These are phyloP conservation scores for Orycteropus afer DNA, from an alignment of 2,113 vertebrate species.

Conservation along the genomic window DNA sequence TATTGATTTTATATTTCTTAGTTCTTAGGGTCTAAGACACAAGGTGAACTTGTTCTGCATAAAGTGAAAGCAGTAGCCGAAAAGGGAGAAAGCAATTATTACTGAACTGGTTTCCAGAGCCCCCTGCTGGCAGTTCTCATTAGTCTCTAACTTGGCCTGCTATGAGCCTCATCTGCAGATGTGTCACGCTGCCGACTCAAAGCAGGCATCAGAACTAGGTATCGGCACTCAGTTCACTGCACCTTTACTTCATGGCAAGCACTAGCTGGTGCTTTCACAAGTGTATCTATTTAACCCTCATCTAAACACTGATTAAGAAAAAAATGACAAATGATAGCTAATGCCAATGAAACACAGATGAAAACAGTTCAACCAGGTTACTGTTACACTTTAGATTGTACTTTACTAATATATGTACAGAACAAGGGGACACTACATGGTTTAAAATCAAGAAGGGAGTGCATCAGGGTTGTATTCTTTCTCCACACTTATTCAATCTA, in stretches of 20 bases:
- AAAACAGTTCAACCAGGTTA: not conserved
- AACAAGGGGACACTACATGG: too few relatives aligned
- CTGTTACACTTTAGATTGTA: not conserved
- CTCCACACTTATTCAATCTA: too few relatives aligned
- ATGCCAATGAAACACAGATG: not conserved
- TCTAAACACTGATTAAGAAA: not conserved
- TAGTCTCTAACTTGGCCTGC: not conserved
- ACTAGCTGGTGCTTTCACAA: not conserved
- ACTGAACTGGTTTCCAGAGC: slow-evolving; percentile 3
- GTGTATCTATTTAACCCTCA: slow-evolving; percentile 5
- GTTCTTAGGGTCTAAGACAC: slow-evolving; percentile 37
- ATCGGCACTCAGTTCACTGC: not conserved
- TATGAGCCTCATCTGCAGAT: not conserved
- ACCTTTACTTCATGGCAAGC: slow-evolving; percentile 16
- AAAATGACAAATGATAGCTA: not conserved
- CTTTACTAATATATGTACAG: not conserved
- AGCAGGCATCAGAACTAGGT: not conserved
- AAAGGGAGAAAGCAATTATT: not conserved
- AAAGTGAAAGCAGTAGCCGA: slow-evolving; percentile 30
- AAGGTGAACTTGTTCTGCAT: slow-evolving; percentile 45
- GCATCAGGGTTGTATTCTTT: too few relatives aligned
- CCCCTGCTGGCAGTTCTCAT: slow-evolving; percentile 49
- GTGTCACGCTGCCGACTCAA: not conserved
- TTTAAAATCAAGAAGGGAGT: too few relatives aligned
- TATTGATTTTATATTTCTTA: slow-evolving; percentile 31